Evolutionary conservation across 2,888 invertebrate species (phyloP).

Genomic region (Eucriotettix oculatus): DNA sequence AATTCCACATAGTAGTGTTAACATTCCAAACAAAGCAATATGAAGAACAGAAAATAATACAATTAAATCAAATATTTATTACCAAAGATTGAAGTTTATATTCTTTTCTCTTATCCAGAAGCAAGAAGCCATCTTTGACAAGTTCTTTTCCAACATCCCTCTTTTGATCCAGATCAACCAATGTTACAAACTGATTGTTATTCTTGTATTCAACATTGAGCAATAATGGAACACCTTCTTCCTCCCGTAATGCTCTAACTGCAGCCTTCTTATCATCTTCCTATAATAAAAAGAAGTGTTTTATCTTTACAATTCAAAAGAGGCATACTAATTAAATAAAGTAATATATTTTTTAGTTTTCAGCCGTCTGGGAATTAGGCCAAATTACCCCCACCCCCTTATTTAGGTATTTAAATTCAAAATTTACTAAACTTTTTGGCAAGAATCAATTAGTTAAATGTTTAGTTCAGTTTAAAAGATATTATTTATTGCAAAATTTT

Average conservation of each 20-base stretch:
- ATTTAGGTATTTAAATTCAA: too few relatives aligned
- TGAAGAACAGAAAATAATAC: neutral
- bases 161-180: slow-evolving; percentile 37
- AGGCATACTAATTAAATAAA: neutral
- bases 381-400: too few relatives aligned
- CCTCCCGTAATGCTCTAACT: slow-evolving; percentile 43
- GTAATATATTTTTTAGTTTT: too few relatives aligned
- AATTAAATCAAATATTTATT: slow-evolving; percentile 13
- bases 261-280: slow-evolving; percentile 64
- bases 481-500: too few relatives aligned
- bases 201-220: slow-evolving; percentile 66
- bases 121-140: slow-evolving; percentile 68
- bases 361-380: too few relatives aligned
- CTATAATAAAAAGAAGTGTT: slow-evolving; percentile 21
- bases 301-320: neutral
- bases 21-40: neutral
- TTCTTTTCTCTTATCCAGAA: slow-evolving; percentile 68
- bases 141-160: slow-evolving; percentile 61
- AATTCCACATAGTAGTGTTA: too few relatives aligned
- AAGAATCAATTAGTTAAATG: too few relatives aligned
- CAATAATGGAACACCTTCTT: slow-evolving; percentile 56
- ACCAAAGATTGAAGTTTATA: slow-evolving; percentile 62
- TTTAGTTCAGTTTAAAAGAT: too few relatives aligned
- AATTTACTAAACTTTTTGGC: too few relatives aligned
- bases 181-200: slow-evolving; percentile 18